These are phyloP conservation scores for Hestina assimilis DNA, from an alignment of 1,140 invertebrate species.

Conservation along the genomic window DNA sequence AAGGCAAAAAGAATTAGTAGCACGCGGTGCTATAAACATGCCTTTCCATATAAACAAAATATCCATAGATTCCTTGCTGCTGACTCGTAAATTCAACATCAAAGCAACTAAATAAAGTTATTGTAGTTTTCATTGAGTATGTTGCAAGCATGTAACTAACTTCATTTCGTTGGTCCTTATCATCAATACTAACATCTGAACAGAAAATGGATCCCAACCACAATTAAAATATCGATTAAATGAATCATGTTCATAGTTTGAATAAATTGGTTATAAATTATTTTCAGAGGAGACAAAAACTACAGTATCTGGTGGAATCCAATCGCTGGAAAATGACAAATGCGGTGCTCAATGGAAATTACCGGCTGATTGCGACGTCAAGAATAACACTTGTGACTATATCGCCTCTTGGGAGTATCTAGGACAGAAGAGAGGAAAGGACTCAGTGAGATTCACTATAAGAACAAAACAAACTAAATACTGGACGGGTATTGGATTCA, in stretches of 20 bases:
- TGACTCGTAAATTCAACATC: too few species aligned
- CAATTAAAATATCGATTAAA: not conserved
- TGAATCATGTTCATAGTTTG: not conserved
- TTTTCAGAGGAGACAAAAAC: constrained; percentile 72
- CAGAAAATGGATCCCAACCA: not conserved
- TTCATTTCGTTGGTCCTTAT: too few species aligned
- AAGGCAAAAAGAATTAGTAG: too few species aligned
- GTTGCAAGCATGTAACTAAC: too few species aligned
- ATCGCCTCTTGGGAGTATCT: constrained; percentile 91
- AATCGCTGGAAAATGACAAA: constrained; percentile 64
- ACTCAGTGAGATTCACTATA: constrained; percentile 92
- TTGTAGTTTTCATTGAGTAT: too few species aligned
- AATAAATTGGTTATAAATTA: not conserved
- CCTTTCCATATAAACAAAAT: too few species aligned
- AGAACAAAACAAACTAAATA: constrained; percentile 87
- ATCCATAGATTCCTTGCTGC: too few species aligned
- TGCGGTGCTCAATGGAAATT: constrained; percentile 89
- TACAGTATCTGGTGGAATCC: constrained; percentile 49
- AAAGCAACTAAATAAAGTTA: too few species aligned
- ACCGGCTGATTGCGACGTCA: constrained; percentile 84
- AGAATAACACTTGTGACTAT: constrained; percentile 89
- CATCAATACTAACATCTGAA: not conserved
- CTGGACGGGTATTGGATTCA: constrained; percentile 98
- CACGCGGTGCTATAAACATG: too few species aligned
- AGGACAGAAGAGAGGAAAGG: constrained; percentile 81